Conservation (phyloP, 2,797 vertebrate genomes). For the Neosalanx taihuensis region DNA sequence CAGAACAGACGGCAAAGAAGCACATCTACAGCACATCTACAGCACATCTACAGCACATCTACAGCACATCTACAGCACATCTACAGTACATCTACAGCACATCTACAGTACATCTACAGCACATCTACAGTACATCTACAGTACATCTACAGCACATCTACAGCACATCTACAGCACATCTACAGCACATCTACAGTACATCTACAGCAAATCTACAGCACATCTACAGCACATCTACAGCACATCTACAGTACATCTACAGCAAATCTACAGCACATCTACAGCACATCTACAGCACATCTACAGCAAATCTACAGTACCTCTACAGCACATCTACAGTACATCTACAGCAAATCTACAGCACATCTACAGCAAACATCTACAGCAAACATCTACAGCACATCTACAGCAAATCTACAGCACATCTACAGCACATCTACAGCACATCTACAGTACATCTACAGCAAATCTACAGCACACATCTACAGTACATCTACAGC, state of each 20-base stretch:
- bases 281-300: neutral
- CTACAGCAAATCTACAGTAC: too few species aligned
- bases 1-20: neutral
- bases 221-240: neutral
- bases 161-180: neutral
- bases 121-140: too few species aligned
- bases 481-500: neutral
- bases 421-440: neutral
- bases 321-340: neutral
- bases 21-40: neutral
- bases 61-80: neutral
- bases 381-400: neutral
- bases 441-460: too few species aligned
- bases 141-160: too few species aligned
- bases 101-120: slow-evolving; percentile 8
- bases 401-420: neutral
- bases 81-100: neutral
- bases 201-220: neutral
- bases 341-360: neutral
- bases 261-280: neutral
- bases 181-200: neutral
- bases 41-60: neutral
- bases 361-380: neutral
- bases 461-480: neutral
- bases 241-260: neutral